Base-by-base conservation (phyloP, 2,797 vertebrate genomes). In the Spinus pinus region DNA sequence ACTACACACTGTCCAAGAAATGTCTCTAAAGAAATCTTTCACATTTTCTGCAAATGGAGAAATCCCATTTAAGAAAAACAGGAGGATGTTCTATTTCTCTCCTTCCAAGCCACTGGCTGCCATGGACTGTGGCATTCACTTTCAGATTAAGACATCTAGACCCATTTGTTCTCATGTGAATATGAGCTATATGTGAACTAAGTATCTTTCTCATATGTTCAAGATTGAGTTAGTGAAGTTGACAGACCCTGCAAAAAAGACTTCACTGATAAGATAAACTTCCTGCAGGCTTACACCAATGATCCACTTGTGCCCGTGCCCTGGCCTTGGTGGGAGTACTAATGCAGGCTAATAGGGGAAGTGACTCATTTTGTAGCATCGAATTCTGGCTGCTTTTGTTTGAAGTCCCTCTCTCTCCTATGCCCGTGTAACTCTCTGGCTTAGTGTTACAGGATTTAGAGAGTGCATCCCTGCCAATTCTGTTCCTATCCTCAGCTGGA, bases 41-140 rank as follows among this genome's bases (percentile, higher is more conserved):
- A 46, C 12, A 13, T 56, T 81, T 84, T 51, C 49, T 81, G 28
- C 28, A 62, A 62, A 75, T 70, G 16, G 19, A 69, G 31, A 88
- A 69, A 51, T 35, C 12, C 1, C 10, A 58, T 22, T 24, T 35
- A 66, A 8, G 10, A 66, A 81, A 70, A 89, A 7, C 14, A 75
- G 3, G 2, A 8, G 6, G 0, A 0, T 37, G 11, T 33, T 44
- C 10, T 61, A 4, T 72, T 85, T 73, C 18, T 74, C 6, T 49
- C 86, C 19, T 88, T 77, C 41, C 22, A 78, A 61, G 18, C 8
- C 42, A 50, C 15, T 39, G n/a, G n/a, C n/a, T 81, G 3, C 23
- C 12, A 22, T 3, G 12, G 16, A 31, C 15, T 61, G 5, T 41
- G 62, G 7, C 20, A n/a, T 81, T 66, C 25, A n/a, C 50, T 81